Percentiles rank a stretch among this genome's conserved stretches.
phyloP scores from a whole-genome alignment of 2,113 vertebrate species.

The Chrysemys picta region DNA sequence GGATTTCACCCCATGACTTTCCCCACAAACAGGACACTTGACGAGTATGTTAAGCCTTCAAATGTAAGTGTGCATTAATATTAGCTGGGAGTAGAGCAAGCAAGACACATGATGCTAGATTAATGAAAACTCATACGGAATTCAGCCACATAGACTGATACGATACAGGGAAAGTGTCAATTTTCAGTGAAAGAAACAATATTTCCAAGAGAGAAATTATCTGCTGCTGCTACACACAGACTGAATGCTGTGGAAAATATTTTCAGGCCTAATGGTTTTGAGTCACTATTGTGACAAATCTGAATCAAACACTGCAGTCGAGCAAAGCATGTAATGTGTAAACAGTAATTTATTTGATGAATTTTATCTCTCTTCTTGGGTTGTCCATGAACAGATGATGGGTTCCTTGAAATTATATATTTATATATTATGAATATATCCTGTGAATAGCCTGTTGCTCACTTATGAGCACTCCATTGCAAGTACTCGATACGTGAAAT shows the following conservation, averaged over 20 bases:
- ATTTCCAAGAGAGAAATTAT: background rate
- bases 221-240: background rate
- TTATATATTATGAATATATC: background rate
- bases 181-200: background rate
- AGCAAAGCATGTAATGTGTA: background rate
- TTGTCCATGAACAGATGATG: background rate
- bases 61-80: background rate
- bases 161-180: background rate
- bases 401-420: background rate
- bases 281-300: background rate
- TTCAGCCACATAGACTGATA: background rate
- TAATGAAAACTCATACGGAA: background rate
- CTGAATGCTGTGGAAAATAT: background rate
- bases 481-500: background rate
- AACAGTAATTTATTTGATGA: slow-evolving; percentile 18
- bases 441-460: background rate
- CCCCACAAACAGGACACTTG: background rate
- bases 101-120: background rate
- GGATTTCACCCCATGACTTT: background rate
- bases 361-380: background rate
- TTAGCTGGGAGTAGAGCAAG: background rate
- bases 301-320: background rate
- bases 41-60: background rate
- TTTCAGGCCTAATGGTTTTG: background rate
- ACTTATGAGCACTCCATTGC: background rate